A percentile compares a stretch with the other conserved stretches of the same genome.
phyloP scores from a whole-genome alignment of 2,888 invertebrate species.

The Aricia artaxerxes region DNA sequence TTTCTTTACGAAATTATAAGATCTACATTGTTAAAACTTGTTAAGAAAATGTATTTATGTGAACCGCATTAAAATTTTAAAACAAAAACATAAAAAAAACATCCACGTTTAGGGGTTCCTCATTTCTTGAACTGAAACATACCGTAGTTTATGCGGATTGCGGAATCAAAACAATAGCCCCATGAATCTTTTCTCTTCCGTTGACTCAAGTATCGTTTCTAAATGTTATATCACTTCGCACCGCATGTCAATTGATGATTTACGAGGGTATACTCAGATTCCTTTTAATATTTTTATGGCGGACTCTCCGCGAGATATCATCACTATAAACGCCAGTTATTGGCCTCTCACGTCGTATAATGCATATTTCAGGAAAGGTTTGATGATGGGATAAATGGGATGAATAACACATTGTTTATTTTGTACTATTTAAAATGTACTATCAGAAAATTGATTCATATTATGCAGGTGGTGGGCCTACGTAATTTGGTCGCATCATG shows the following conservation, averaged over 20 bases:
- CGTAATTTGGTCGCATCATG: no score
- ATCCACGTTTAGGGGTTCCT: no score
- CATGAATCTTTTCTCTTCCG: neutral
- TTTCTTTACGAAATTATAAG: no score
- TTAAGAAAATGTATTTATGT: no score
- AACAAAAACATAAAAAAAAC: no score
- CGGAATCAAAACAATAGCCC: neutral
- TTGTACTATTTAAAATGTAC: neutral
- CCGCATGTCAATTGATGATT: constrained; percentile 5
- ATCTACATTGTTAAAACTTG: no score
- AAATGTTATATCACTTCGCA: neutral
- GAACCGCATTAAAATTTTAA: no score
- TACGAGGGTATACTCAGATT: neutral
- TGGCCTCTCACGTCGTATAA: neutral
- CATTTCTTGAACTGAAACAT: no score
- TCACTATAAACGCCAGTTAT: neutral
- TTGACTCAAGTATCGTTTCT: neutral
- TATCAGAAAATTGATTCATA: no score
- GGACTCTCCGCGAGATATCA: neutral
- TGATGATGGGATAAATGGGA: neutral
- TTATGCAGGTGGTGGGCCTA: no score
- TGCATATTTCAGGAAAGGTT: neutral
- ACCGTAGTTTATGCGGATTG: no score
- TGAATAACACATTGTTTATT: neutral
- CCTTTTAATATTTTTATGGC: constrained; percentile 10